Conservation (phyloP, 1,140 invertebrate species). For the Macrobrachium nipponense region DNA sequence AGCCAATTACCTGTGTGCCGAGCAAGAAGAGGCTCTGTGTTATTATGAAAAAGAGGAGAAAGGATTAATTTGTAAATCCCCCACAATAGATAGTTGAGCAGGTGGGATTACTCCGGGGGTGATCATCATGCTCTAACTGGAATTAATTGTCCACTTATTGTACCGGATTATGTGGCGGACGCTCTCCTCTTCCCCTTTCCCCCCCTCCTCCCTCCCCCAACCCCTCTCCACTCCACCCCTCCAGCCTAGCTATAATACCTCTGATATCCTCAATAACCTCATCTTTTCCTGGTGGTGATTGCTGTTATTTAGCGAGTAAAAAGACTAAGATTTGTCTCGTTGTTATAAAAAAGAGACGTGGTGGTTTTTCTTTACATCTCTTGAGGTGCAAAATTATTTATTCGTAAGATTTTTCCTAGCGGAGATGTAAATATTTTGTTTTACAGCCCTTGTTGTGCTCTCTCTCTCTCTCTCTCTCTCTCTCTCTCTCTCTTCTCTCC, state of each 20-base stretch:
- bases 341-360: too few species aligned
- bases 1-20: too few species aligned
- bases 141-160: background rate
- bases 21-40: too few species aligned
- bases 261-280: too few species aligned
- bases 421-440: background rate
- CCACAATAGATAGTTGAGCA: too few species aligned
- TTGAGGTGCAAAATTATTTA: too few species aligned
- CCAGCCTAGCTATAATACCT: background rate
- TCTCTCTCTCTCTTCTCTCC: background rate
- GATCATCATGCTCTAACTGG: background rate
- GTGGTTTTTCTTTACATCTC: too few species aligned
- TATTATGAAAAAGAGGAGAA: too few species aligned
- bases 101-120: background rate
- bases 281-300: background rate
- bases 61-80: too few species aligned
- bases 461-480: background rate
- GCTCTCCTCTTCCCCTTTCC: too few species aligned
- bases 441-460: background rate
- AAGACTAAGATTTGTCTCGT: too few species aligned
- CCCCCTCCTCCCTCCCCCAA: background rate
- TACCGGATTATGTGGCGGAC: background rate
- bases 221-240: background rate
- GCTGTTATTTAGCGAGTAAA: background rate
- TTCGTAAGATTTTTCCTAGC: too few species aligned